Percentiles rank a stretch among this genome's conserved stretches.
These are phyloP conservation scores for Oceanites oceanicus DNA, from an alignment of 2,113 vertebrate species.

Conservation along the genomic window DNA sequence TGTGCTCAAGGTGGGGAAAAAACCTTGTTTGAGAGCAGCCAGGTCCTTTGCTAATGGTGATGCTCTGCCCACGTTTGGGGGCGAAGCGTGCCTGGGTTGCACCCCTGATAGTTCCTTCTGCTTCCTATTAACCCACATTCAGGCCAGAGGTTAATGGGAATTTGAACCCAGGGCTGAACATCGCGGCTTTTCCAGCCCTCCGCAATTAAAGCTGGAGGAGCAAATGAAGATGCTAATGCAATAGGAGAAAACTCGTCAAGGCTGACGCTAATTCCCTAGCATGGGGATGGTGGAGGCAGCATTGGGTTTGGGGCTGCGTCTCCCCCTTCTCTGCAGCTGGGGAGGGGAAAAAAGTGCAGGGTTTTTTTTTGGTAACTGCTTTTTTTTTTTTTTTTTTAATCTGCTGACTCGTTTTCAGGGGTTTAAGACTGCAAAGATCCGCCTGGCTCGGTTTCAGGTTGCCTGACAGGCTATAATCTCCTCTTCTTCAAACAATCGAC, in stretches of 20 bases:
- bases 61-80: not conserved
- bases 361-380: not conserved
- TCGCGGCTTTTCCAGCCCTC: not conserved
- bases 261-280: not conserved
- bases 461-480: slow-evolving; percentile 30
- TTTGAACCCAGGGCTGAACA: not conserved
- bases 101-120: not conserved
- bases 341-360: not conserved
- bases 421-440: not conserved
- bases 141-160: not conserved
- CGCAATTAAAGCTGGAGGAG: not conserved
- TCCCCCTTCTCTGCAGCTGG: not conserved
- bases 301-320: not conserved
- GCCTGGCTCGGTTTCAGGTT: not conserved
- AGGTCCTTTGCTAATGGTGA: not conserved
- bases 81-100: rapidly evolving
- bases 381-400: not conserved
- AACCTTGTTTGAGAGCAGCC: rapidly evolving
- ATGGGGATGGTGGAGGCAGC: not conserved
- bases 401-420: not conserved
- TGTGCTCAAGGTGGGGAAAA: not conserved
- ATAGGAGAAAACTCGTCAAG: not conserved
- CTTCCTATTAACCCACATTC: not conserved
- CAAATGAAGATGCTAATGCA: rapidly evolving
- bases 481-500: not conserved